phyloP scores from a whole-genome alignment of 2,113 vertebrate genomes.

The Elachura formosa region DNA sequence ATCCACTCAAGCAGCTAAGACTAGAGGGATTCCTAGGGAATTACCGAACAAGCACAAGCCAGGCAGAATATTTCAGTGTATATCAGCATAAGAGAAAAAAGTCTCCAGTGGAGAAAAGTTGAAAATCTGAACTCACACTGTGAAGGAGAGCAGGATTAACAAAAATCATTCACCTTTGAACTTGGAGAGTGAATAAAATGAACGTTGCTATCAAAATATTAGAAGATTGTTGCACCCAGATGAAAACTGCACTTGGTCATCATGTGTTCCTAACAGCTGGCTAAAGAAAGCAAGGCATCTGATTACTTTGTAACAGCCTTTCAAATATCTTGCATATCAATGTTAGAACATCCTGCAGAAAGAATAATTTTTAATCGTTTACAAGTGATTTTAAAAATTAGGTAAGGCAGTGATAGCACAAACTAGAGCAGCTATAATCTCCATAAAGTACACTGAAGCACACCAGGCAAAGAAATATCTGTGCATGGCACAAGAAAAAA shows the following conservation, averaged over 20 bases:
- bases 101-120: neutral
- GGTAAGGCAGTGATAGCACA: neutral
- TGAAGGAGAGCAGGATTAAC: conserved; percentile 4
- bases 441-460: neutral
- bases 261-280: neutral
- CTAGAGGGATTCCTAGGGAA: neutral
- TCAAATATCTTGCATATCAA: neutral
- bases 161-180: conserved; percentile 31
- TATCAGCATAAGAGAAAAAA: neutral
- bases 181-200: neutral
- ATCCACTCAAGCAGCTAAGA: neutral
- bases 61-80: conserved; percentile 2
- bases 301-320: neutral
- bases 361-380: neutral
- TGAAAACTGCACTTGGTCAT: neutral
- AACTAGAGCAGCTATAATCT: neutral
- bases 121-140: conserved; percentile 4
- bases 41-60: neutral
- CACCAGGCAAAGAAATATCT: neutral
- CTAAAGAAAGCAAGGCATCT: neutral
- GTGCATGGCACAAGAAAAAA: neutral
- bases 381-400: neutral
- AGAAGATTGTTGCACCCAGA: neutral
- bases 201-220: conserved; percentile 2
- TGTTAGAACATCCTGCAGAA: neutral